Percentiles rank a stretch among this genome's conserved stretches.
Conservation (phyloP, 2,113 vertebrate species). For the Syngnathus scovelli region DNA sequence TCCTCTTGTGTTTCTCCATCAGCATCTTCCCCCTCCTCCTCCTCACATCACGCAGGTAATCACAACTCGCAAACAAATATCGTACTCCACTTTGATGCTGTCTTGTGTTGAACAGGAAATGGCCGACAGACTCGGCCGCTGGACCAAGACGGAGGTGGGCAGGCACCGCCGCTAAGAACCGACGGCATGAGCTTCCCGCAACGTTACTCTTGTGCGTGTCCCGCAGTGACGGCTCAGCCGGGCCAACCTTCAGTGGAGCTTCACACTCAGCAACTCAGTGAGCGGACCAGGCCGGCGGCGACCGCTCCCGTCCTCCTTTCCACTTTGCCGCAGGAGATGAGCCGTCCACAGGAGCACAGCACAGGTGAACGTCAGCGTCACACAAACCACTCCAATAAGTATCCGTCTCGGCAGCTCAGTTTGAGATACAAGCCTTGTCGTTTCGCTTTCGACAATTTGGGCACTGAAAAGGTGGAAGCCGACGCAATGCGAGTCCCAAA, state of each 20-base stretch:
- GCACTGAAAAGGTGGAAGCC: too few relatives aligned
- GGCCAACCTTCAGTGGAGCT: background rate
- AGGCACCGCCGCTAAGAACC: rapidly evolving
- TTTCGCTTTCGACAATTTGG: too few relatives aligned
- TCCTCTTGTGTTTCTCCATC: background rate
- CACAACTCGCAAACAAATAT: too few relatives aligned
- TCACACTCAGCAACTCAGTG: too few relatives aligned
- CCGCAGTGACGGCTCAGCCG: slow-evolving; percentile 3
- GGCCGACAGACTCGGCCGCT: slow-evolving; percentile 48
- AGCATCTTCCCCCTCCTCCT: slow-evolving; percentile 4
- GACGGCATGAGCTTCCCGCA: background rate
- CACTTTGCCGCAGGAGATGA: background rate
- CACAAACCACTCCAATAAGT: too few relatives aligned
- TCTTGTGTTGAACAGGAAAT: slow-evolving; percentile 46
- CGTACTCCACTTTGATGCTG: too few relatives aligned
- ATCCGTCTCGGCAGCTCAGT: too few relatives aligned
- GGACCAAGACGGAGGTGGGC: slow-evolving; percentile 34
- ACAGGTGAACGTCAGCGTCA: slow-evolving; percentile 32
- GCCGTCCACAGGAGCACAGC: background rate
- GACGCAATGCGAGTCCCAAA: too few relatives aligned
- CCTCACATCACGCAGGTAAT: slow-evolving; percentile 31
- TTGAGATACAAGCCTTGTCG: too few relatives aligned
- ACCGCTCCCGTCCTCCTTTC: background rate
- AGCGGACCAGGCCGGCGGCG: background rate
- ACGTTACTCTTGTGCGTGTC: background rate